These are phyloP conservation scores for Brassicogethes aeneus DNA, from an alignment of 2,888 invertebrate genomes.

Conservation along the genomic window DNA sequence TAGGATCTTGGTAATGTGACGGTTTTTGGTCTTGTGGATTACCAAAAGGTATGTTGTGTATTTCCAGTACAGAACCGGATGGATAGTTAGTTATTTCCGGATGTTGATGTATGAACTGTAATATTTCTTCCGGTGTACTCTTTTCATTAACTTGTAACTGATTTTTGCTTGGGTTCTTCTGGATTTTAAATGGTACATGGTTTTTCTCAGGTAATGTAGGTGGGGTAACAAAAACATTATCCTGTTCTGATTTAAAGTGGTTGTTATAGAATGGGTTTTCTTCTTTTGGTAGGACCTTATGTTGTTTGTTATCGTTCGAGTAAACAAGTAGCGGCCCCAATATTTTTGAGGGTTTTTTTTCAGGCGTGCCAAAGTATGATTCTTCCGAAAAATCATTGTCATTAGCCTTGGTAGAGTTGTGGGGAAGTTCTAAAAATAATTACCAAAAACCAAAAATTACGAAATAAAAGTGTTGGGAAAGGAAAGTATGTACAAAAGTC, in stretches of 20 bases:
- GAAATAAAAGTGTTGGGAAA: not conserved
- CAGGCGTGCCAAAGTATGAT: conserved; percentile 8
- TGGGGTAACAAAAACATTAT: conserved; percentile 23
- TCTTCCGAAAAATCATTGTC: not conserved
- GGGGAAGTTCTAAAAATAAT: not conserved
- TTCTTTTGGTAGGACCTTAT: conserved; percentile 2
- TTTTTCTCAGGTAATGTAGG: conserved; percentile 8
- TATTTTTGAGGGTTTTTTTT: conserved; percentile 32
- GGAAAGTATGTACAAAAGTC: conserved; percentile 18
- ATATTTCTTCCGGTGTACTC: conserved; percentile 33
- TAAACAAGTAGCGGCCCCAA: conserved; percentile 36
- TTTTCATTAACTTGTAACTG: conserved; percentile 26
- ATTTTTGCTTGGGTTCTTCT: conserved; percentile 10
- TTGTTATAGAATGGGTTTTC: conserved; percentile 23
- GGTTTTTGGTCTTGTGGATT: too few species aligned
- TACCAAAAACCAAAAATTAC: conserved; percentile 7
- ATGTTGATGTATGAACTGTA: conserved; percentile 38
- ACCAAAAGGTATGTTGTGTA: conserved; percentile 28
- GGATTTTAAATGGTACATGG: conserved; percentile 7
- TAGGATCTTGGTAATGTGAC: conserved; percentile 5
- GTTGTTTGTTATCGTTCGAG: conserved; percentile 21
- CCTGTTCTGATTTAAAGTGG: not conserved
- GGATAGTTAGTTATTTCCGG: conserved; percentile 39
- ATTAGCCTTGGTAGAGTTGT: not conserved
- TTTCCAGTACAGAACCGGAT: conserved; percentile 37